Percentiles rank a stretch among this genome's conserved stretches.
These are phyloP conservation scores for Cavia aperea DNA, from an alignment of 2,113 vertebrate species.

Conservation along the genomic window DNA sequence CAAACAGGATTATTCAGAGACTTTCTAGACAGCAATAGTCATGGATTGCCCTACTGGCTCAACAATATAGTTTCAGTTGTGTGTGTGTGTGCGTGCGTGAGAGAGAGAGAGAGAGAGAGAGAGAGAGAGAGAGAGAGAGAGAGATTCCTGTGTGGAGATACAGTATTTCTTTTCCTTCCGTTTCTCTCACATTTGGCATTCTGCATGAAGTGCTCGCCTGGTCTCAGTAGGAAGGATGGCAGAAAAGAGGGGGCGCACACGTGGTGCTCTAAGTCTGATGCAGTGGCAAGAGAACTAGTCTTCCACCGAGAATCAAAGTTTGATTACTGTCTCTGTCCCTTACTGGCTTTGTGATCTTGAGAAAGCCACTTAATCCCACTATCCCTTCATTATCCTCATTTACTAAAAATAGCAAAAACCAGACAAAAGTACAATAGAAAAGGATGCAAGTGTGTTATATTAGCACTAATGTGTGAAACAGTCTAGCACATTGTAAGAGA, in stretches of 20 bases:
- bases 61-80: neutral
- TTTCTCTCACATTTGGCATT: neutral
- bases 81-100: neutral
- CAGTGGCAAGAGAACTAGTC: neutral
- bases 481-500: neutral
- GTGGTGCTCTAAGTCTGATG: neutral
- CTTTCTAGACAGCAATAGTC: neutral
- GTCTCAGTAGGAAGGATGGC: neutral
- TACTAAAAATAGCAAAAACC: neutral
- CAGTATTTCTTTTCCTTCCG: neutral
- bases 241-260: neutral
- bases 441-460: neutral
- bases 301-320: neutral
- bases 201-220: neutral
- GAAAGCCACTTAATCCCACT: neutral
- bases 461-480: neutral
- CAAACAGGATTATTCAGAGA: neutral
- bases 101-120: neutral
- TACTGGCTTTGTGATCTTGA: neutral
- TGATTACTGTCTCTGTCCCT: neutral
- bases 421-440: neutral
- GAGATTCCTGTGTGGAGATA: neutral
- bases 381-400: neutral
- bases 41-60: neutral
- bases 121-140: neutral